phyloP scores from a whole-genome alignment of 1,140 invertebrate species.

The Drosophila carrolli region DNA sequence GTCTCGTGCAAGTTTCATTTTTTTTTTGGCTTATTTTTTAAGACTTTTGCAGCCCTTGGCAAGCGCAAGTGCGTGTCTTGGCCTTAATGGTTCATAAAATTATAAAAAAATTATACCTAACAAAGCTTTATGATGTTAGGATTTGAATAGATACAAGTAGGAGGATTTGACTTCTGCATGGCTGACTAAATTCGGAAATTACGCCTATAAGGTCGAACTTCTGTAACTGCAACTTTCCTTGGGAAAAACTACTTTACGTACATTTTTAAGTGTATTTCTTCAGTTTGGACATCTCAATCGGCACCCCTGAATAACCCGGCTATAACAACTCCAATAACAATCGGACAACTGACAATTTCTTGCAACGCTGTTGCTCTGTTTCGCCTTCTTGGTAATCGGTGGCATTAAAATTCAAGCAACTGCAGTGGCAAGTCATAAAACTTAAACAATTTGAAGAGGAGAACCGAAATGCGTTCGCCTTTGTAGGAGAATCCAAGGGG shows the following conservation, averaged over 20 bases:
- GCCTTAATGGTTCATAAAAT: conserved; percentile 24
- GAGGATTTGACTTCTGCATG: too few species aligned
- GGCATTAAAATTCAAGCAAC: conserved; percentile 76
- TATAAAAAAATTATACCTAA: conserved; percentile 3
- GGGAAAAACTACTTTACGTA: too few species aligned
- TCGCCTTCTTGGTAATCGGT: conserved; percentile 64
- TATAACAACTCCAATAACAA: conserved; percentile 50
- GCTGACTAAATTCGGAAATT: too few species aligned
- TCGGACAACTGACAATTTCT: conserved; percentile 12
- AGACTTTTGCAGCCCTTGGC: conserved; percentile 22
- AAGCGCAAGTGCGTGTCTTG: conserved; percentile 19
- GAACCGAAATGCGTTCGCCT: conserved; percentile 16
- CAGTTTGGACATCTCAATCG: neutral
- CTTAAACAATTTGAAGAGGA: conserved; percentile 59
- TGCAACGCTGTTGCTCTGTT: conserved; percentile 27
- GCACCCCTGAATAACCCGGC: neutral
- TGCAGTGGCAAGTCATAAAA: conserved; percentile 75
- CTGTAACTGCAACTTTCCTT: too few species aligned
- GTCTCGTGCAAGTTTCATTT: conserved; percentile 30
- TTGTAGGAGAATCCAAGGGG: neutral
- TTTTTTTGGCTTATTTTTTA: neutral
- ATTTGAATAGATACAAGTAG: neutral
- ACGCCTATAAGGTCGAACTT: too few species aligned
- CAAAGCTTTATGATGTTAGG: neutral
- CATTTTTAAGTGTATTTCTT: too few species aligned